Base-by-base conservation (phyloP, 2,797 vertebrate genomes). In the Scolopax rusticola region DNA sequence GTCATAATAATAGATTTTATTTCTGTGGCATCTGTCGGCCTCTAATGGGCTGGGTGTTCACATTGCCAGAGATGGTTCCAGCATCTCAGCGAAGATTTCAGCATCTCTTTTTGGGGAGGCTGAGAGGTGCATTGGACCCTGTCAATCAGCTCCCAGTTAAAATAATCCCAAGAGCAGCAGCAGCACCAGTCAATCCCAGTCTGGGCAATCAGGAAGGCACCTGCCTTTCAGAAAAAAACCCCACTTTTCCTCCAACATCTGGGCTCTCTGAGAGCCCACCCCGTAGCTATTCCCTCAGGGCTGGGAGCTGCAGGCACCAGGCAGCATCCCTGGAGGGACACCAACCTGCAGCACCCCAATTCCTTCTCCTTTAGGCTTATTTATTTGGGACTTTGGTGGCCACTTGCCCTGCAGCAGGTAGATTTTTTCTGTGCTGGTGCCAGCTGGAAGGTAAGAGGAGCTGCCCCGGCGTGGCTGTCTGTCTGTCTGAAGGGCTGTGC, bases 1-100 rank as follows among this genome's bases (percentile, higher is more conserved):
- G 92, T 93, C 94, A 86, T 28, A 83, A 80, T 64, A 85, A 94
- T 61, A 77, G 87, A 94, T 95, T 87, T 83, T 80, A 80, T 85
- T 94, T 86, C 73, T 54, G n/a, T 80, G 90, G 91, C 95, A 89
- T 92, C 84, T 90, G 81, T 80, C 13, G 61, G 87, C 87, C 91
- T 75, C 78, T 80, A 61, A 87, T 67, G 70, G 88, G 91, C 61
- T 86, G 87, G 69, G 88, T 88, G 89, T 82, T 84, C 11, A 7
- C 19, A 1, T 45, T 61, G 76, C 75, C 56, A 57, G 80, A 48
- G 90, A 56, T 9, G 53, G 84, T 69, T 84, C 80, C 9, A 8
- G 76, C 2, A 38, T 17, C 90, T 89, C 86, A 18, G 80, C 19
- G 41, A 57, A 89, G 77, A 21, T 50, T 51, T 63, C 40, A 19